Evolutionary conservation across 1,140 invertebrate species (phyloP).

Genomic region (Drosophila prosaltans): DNA sequence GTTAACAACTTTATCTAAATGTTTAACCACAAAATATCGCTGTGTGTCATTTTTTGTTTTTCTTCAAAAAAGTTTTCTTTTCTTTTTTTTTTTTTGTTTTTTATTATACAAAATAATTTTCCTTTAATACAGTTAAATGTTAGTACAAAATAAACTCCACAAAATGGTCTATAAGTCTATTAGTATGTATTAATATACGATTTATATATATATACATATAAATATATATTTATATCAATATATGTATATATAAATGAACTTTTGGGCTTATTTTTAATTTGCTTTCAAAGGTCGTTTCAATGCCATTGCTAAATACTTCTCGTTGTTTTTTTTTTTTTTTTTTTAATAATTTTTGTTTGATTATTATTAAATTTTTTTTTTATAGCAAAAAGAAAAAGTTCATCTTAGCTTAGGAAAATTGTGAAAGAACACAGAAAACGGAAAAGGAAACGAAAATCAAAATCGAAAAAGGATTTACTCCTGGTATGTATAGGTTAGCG

Average conservation of each 20-base stretch:
- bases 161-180: conserved; percentile 47
- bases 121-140: conserved; percentile 55
- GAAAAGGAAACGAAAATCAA: no score
- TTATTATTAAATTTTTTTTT: conserved; percentile 1
- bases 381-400: conserved; percentile 19
- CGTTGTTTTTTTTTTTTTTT: conserved; percentile 31
- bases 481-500: conserved; percentile 25
- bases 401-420: conserved; percentile 19
- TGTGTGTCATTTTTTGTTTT: neutral
- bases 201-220: conserved; percentile 4
- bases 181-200: conserved; percentile 14
- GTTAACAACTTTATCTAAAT: conserved; percentile 6
- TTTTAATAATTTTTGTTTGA: conserved; percentile 8
- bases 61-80: neutral
- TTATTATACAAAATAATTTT: conserved; percentile 42
- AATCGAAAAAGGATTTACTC: conserved; percentile 11
- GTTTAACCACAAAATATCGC: conserved; percentile 4
- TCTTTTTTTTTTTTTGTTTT: conserved; percentile 7
- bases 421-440: neutral
- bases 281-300: conserved; percentile 41
- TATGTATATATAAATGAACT: conserved; percentile 4
- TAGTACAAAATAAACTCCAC: conserved; percentile 68
- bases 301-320: conserved; percentile 54
- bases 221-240: neutral
- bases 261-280: conserved; percentile 29